Base-by-base conservation (phyloP, 2,888 invertebrate genomes). In the Diplazon laetatorius region DNA sequence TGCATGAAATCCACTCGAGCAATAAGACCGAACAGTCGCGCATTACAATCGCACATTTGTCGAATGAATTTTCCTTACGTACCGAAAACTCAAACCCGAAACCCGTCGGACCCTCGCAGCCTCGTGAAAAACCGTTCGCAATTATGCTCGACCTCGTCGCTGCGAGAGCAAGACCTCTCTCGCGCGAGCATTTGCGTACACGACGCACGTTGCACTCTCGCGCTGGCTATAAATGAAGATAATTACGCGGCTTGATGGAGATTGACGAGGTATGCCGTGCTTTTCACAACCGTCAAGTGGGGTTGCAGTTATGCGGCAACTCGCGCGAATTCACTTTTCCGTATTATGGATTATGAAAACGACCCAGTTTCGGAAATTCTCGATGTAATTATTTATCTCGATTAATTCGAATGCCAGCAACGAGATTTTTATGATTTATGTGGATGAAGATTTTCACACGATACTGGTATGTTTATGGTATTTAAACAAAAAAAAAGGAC, bases 221-320 rank as follows among this genome's bases (percentile, higher is more conserved):
- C 62, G 74, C 50, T 73, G 59, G 55, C 82, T 83, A 84, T 84
- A 84, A 84, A 83, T 85, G 83, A 82, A n/a, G 78, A 79, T 84
- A 84, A 84, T 82, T 84, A 76, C 81, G 65, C 63, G 63, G 66
- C 82, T 82, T 72, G 83, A 82, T 79, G 80, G 80, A 82, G 83
- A 85, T 85, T 22, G 39, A 22, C 22, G 60, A 60, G 55, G 55
- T 55, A 30, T 16, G 55, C 14, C 9, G 16, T n/a, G 12, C 14
- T 55, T 55, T 30, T 55, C 14, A 55, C 30, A 55, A 25, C 16
- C 55, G 16, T n/a, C 55, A 30, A 35, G 30, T 30, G 9, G n/a
- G 55, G 10, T 10, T 35, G 30, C 55, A 30, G 16, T 35, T 16
- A 55, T 35, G 16, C 10, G 30, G 16, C 16, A 9, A 30, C 55